phyloP scores from a whole-genome alignment of 2,888 invertebrate genomes.

The Trisateles emortualis region DNA sequence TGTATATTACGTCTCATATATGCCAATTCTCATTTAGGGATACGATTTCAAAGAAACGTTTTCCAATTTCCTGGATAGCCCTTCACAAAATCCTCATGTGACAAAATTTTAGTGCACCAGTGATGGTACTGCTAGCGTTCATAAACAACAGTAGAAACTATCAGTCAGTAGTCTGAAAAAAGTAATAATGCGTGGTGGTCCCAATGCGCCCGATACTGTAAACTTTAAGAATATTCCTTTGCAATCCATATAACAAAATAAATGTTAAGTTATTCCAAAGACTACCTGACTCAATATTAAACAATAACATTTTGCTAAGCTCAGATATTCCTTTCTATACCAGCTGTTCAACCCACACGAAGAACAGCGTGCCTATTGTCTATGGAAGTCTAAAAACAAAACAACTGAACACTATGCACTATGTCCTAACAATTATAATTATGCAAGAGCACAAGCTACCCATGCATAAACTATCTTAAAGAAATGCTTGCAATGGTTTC shows the following conservation, averaged over 20 bases:
- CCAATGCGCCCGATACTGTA: too few species aligned
- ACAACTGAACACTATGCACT: slow-evolving; percentile 21
- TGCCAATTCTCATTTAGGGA: too few species aligned
- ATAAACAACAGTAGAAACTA: too few species aligned
- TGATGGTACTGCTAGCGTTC: too few species aligned
- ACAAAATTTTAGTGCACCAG: too few species aligned
- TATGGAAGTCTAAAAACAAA: slow-evolving; percentile 36
- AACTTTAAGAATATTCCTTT: too few species aligned
- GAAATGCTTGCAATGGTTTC: background rate
- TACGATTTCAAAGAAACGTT: too few species aligned
- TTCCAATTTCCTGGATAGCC: too few species aligned
- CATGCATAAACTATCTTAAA: background rate
- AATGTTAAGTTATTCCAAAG: background rate
- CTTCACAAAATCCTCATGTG: too few species aligned
- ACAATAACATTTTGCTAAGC: slow-evolving; percentile 1
- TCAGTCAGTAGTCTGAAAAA: too few species aligned
- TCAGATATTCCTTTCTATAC: background rate
- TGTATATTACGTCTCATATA: too few species aligned
- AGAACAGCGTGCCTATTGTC: slow-evolving; percentile 28
- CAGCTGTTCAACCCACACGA: slow-evolving; percentile 33
- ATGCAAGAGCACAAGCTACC: slow-evolving; percentile 19
- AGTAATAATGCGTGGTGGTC: too few species aligned
- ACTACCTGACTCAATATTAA: background rate
- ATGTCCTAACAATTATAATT: slow-evolving; percentile 34
- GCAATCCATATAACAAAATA: background rate